Conservation (phyloP, 1,140 invertebrate genomes). For the Tetraneura akinire region DNA sequence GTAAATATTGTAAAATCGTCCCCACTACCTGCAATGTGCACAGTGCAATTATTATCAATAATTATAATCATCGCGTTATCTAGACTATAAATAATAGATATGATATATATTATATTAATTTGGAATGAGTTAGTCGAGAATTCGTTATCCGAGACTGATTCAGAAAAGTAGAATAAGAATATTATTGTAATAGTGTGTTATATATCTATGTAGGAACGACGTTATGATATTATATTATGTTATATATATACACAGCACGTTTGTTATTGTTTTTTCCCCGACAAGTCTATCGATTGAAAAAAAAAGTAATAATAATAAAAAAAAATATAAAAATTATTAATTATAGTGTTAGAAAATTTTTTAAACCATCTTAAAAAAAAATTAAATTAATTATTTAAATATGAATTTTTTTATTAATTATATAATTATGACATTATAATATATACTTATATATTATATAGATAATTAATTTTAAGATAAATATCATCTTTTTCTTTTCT, state of each 20-base stretch:
- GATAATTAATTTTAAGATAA: not conserved
- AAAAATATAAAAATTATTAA: not conserved
- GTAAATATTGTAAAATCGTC: slow-evolving; percentile 16
- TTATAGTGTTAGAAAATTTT: not conserved
- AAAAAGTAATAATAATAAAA: not conserved
- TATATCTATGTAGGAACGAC: too few relatives aligned
- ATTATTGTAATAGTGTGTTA: slow-evolving; percentile 10
- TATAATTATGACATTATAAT: not conserved
- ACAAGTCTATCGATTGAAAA: not conserved
- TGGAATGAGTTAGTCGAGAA: not conserved
- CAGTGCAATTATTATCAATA: not conserved
- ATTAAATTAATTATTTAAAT: not conserved
- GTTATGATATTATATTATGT: not conserved
- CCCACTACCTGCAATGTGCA: not conserved
- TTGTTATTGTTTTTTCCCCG: not conserved
- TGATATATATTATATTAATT: too few relatives aligned
- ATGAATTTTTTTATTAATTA: not conserved
- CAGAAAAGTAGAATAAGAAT: slow-evolving; percentile 37
- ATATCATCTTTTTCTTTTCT: not conserved
- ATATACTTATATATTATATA: too few relatives aligned
- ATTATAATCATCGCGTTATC: not conserved
- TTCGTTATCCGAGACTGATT: slow-evolving; percentile 38
- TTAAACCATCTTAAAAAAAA: not conserved
- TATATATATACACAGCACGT: not conserved
- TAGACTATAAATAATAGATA: too few relatives aligned